phyloP scores from a whole-genome alignment of 2,888 invertebrate species.

The Drosophila conformis region DNA sequence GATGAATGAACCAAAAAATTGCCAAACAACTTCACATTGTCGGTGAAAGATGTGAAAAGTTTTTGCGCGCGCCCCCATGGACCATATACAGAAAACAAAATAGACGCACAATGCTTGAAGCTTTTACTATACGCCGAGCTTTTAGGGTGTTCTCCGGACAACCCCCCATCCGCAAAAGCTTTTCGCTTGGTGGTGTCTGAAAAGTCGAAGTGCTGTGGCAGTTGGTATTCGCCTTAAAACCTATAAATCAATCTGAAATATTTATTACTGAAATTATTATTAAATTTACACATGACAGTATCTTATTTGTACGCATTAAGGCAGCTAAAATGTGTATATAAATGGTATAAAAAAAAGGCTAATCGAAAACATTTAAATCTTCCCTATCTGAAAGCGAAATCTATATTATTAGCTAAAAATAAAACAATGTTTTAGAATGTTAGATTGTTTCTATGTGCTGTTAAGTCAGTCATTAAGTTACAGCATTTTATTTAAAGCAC shows the following conservation, averaged over 20 bases:
- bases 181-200: neutral
- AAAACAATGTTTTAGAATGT: neutral
- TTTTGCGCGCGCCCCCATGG: constrained; percentile 52
- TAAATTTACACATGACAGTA: neutral
- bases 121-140: constrained; percentile 71
- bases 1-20: constrained; percentile 76
- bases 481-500: neutral
- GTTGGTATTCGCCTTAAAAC: neutral
- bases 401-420: neutral
- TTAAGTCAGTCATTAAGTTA: neutral
- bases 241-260: neutral
- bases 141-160: constrained; percentile 34
- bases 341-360: too few species aligned
- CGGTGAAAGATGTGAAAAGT: constrained; percentile 66
- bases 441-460: neutral
- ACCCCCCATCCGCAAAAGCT: constrained; percentile 25
- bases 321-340: too few species aligned
- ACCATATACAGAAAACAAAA: constrained; percentile 43
- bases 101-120: constrained; percentile 36
- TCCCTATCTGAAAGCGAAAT: too few species aligned
- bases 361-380: neutral
- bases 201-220: constrained; percentile 47
- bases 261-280: neutral
- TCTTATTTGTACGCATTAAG: too few species aligned
- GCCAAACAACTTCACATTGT: constrained; percentile 69